Evolutionary conservation across 2,888 invertebrate genomes (phyloP).

Genomic region (Leptothorax acervorum): DNA sequence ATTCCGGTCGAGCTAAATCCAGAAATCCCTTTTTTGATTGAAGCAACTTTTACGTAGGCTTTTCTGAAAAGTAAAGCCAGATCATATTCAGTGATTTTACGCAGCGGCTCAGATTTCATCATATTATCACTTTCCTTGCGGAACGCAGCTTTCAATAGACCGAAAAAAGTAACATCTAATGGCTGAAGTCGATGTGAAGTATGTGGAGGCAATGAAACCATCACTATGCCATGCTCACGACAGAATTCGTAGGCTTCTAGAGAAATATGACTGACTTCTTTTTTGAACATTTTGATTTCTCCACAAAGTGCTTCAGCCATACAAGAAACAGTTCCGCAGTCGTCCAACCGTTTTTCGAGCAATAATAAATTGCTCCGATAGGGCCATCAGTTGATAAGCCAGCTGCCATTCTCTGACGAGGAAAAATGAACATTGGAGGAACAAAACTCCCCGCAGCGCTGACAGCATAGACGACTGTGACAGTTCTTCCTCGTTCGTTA

Average conservation of each 20-base stretch:
- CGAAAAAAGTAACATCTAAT: conserved; percentile 58
- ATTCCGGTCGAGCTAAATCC: not conserved
- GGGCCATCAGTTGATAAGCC: conserved; percentile 65
- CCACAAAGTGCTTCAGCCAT: conserved; percentile 50
- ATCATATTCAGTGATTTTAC: conserved; percentile 51
- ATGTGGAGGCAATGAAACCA: conserved; percentile 57
- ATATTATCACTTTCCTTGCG: conserved; percentile 54
- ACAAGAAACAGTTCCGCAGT: conserved; percentile 46
- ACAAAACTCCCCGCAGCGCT: conserved; percentile 57
- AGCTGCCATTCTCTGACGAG: conserved; percentile 61
- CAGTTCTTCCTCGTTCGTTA: conserved; percentile 33
- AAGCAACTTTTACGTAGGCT: conserved; percentile 22
- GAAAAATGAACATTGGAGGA: conserved; percentile 67
- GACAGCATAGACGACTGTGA: conserved; percentile 68
- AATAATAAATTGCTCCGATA: conserved; percentile 58
- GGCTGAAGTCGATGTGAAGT: conserved; percentile 62
- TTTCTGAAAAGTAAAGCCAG: conserved; percentile 39
- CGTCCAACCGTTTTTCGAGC: conserved; percentile 64
- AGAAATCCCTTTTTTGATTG: not conserved
- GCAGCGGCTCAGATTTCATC: conserved; percentile 30
- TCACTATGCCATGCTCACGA: conserved; percentile 28
- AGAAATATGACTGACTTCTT: conserved; percentile 54
- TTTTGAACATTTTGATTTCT: conserved; percentile 56
- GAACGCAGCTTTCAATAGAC: conserved; percentile 53
- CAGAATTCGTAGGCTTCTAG: conserved; percentile 28